Percentiles rank a stretch among this genome's conserved stretches.
phyloP scores from a whole-genome alignment of 2,113 vertebrate genomes.

The Perca fluviatilis region DNA sequence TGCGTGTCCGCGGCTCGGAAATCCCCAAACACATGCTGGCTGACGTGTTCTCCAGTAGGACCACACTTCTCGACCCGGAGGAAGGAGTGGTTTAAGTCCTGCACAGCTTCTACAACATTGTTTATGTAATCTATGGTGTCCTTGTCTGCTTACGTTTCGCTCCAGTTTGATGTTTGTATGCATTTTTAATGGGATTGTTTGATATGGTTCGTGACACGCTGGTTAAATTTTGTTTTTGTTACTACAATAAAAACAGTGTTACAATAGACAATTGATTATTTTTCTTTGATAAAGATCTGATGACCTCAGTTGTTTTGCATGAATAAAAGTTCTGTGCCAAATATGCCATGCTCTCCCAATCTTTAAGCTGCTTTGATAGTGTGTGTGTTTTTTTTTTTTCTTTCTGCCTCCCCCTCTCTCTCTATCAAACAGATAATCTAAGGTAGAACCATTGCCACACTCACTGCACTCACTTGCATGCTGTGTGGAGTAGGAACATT shows the following conservation, averaged over 20 bases:
- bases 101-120: neutral
- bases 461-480: constrained; percentile 27
- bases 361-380: constrained; percentile 49
- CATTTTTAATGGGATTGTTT: constrained; percentile 43
- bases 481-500: constrained; percentile 45
- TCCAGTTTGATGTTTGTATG: constrained; percentile 28
- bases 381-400: constrained; percentile 64
- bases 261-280: constrained; percentile 37
- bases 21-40: constrained; percentile 98
- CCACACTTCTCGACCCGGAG: constrained; percentile 90
- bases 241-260: constrained; percentile 32
- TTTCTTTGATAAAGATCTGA: constrained; percentile 49
- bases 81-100: constrained; percentile 87
- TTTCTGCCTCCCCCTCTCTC: constrained; percentile 7
- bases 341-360: constrained; percentile 31
- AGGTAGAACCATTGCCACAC: constrained; percentile 48
- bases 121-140: constrained; percentile 1
- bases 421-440: constrained; percentile 70
- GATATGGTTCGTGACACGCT: constrained; percentile 7
- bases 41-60: constrained; percentile 92
- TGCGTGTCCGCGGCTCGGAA: constrained; percentile 95
- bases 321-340: constrained; percentile 73
- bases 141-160: constrained; percentile 5
- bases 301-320: constrained; percentile 62
- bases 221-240: constrained; percentile 37